phyloP scores from a whole-genome alignment of 2,888 invertebrate genomes.

The Amiota minor region DNA sequence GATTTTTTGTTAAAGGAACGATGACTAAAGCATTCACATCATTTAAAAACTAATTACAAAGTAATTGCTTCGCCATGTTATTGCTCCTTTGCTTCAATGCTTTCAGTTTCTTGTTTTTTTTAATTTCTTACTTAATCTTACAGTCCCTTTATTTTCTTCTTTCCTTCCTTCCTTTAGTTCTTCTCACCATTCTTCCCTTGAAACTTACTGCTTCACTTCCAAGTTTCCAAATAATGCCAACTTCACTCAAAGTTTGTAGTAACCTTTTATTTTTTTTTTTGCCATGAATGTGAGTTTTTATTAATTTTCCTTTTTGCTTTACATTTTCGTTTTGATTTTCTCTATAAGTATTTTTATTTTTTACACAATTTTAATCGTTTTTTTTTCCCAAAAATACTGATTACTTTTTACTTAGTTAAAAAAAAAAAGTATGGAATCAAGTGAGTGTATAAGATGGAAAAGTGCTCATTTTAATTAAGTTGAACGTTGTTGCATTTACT shows the following conservation, averaged over 20 bases:
- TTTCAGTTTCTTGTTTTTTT: no score
- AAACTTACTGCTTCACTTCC: no score
- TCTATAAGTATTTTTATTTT: no score
- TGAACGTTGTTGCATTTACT: conserved; percentile 38
- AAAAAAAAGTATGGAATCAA: not conserved
- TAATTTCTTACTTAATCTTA: no score
- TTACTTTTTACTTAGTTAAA: not conserved
- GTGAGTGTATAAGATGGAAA: not conserved
- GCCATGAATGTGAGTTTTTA: not conserved
- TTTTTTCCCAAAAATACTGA: not conserved
- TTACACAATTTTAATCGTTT: not conserved
- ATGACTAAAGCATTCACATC: no score
- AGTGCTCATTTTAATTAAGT: conserved; percentile 56
- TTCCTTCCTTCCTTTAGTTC: no score
- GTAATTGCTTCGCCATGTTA: conserved; percentile 42
- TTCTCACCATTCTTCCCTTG: no score
- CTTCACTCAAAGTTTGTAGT: not conserved
- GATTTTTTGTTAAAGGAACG: no score
- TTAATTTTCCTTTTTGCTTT: not conserved
- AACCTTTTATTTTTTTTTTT: not conserved
- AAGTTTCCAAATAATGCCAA: no score
- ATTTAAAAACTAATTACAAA: conserved; percentile 57
- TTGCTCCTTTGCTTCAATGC: no score
- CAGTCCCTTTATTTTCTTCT: no score
- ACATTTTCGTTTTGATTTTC: conserved; percentile 9